Conservation (phyloP, 2,113 vertebrate genomes). For the Pseudopodoces humilis region DNA sequence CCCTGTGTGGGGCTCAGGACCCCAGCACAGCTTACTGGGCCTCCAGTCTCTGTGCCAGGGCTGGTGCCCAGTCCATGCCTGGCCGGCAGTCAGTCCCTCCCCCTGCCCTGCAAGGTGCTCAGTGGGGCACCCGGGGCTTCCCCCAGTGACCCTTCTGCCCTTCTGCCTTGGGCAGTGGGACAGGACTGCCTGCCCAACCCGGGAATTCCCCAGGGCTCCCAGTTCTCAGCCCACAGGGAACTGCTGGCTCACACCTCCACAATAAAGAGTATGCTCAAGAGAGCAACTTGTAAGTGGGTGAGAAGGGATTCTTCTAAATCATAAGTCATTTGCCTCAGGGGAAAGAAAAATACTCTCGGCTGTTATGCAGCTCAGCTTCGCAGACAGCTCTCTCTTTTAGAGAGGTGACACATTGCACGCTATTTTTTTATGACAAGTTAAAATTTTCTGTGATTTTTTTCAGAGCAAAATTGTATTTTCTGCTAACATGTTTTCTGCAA, state of each 20-base stretch:
- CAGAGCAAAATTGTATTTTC: not conserved
- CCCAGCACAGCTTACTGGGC: rapidly evolving
- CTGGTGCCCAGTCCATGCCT: rapidly evolving
- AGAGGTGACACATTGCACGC: not conserved
- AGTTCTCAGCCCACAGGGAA: not conserved
- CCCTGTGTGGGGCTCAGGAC: not conserved
- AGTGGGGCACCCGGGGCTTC: rapidly evolving
- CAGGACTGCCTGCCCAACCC: not conserved
- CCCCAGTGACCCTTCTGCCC: not conserved
- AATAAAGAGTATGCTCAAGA: not conserved
- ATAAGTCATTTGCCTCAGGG: not conserved
- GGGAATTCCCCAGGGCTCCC: too few species aligned
- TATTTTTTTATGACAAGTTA: not conserved
- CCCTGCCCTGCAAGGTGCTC: not conserved
- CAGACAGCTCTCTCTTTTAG: not conserved
- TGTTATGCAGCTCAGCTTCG: not conserved
- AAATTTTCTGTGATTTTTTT: not conserved
- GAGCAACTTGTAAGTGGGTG: not conserved
- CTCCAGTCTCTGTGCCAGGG: not conserved
- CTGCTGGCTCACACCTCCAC: not conserved
- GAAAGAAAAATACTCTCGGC: not conserved
- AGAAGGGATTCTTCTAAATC: not conserved
- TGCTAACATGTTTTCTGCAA: not conserved
- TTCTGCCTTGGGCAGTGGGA: rapidly evolving
- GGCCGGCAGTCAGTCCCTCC: rapidly evolving